These are phyloP conservation scores for Acrobasis consociella DNA, from an alignment of 2,888 invertebrate species.

Conservation along the genomic window DNA sequence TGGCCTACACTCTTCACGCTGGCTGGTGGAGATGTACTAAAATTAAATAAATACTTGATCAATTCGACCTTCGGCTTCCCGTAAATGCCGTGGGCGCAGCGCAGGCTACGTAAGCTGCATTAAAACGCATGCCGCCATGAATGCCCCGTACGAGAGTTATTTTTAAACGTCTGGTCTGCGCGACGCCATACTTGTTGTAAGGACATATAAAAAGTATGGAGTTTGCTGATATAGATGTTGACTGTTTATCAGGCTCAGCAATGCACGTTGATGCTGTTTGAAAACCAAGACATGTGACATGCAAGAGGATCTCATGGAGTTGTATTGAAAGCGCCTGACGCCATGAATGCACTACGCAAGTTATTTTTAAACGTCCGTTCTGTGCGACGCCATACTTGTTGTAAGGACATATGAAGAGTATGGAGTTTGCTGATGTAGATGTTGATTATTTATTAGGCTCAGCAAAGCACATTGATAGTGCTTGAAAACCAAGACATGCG, in stretches of 20 bases:
- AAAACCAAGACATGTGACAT: no score
- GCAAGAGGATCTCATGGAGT: no score
- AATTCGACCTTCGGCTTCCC: conserved; percentile 10
- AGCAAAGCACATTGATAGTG: no score
- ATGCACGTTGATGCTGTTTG: no score
- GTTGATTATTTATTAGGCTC: no score
- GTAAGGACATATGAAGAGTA: no score
- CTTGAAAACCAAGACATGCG: no score
- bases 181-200: neutral
- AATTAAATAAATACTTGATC: neutral
- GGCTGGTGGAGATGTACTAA: no score
- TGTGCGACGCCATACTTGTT: no score
- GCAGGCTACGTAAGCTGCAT: conserved; percentile 27
- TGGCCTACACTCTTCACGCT: no score
- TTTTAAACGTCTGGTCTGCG: conserved; percentile 36
- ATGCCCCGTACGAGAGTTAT: conserved; percentile 38
- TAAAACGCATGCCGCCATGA: conserved; percentile 32
- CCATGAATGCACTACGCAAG: conserved; percentile 30
- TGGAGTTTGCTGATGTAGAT: no score
- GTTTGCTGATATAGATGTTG: neutral
- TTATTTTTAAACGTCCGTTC: conserved; percentile 41
- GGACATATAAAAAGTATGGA: neutral
- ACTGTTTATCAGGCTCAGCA: no score
- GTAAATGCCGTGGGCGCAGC: conserved; percentile 6
- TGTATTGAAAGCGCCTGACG: conserved; percentile 5